Conservation (phyloP, 2,797 vertebrate species). For the Tokudaia muenninki region DNA sequence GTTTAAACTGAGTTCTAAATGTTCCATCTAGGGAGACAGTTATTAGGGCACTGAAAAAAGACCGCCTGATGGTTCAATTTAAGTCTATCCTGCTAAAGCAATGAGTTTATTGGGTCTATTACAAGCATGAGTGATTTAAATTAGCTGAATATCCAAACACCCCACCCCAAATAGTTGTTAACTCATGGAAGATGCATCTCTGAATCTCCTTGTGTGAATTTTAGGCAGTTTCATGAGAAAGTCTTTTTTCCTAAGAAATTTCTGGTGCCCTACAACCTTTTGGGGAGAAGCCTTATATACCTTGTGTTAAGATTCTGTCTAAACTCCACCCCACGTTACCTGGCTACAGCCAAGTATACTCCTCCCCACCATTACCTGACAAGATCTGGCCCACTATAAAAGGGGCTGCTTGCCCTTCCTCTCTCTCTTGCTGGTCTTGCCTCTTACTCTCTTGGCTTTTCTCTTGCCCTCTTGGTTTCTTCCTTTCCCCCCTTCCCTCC, state of each 20-base stretch:
- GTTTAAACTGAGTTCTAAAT: not conserved
- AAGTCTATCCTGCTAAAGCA: not conserved
- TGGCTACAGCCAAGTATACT: no score
- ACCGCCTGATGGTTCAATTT: not conserved
- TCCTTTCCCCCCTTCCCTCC: no score
- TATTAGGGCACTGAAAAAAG: not conserved
- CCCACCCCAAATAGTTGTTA: not conserved
- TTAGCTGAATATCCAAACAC: not conserved
- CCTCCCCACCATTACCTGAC: no score
- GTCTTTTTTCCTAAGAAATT: not conserved
- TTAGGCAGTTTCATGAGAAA: not conserved
- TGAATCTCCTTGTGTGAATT: not conserved
- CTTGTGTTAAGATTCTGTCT: no score
- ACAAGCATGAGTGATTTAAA: not conserved
- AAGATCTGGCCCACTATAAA: no score
- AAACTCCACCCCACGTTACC: no score
- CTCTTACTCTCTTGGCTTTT: no score
- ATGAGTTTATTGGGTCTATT: not conserved
- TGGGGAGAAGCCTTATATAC: not conserved
- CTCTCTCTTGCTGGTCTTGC: no score
- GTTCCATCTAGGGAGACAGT: not conserved
- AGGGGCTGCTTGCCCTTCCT: no score
- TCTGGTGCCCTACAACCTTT: not conserved
- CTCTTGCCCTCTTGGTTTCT: no score
- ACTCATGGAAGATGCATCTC: not conserved